Evolutionary conservation across 2,888 invertebrate genomes (phyloP), one percentile per base, ranked within the genome.

Genomic region (Melolontha melolontha): DNA sequence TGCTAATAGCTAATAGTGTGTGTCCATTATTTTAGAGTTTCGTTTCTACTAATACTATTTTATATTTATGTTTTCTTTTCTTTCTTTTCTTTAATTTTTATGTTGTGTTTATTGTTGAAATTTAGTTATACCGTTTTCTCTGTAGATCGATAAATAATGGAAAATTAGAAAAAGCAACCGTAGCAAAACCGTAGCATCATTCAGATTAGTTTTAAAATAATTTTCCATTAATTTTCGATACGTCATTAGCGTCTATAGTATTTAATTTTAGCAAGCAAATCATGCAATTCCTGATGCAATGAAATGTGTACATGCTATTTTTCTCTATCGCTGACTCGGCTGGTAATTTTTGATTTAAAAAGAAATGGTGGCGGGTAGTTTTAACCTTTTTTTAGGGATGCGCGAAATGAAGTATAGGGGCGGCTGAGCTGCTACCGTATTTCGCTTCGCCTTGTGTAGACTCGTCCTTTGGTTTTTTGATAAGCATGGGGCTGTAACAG

Each of bases 201-300:
- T 41, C n/a, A 41, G 11, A 5, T 42, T 27, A n/a, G 11, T 40
- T 41, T 55, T 11, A 27, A 16, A 55, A 14, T 5, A n/a, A 50
- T 55, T 55, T 55, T 62, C 59, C 59, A 62, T 39, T 49, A 47
- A 47, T 17, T 34, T 16, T 34, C 34, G 59, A 34, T 62, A 47
- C 12, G 69, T 64, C 42, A 29, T 67, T 67, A 67, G 66, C 59
- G 66, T 67, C 66, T 59, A 51, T 75, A 75, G 73, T 73, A 74
- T 70, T 74, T 74, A 73, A 72, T 74, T 73, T 73, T 75, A 72
- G 52, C 71, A 73, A 76, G 77, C 78, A 75, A 75, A 74, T 74
- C 71, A 70, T 74, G 78, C 78, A 77, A 78, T 79, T 81, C 80
- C 79, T 79, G 79, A 80, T 80, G 80, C 81, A 81, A 80, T 81